Base-by-base conservation (phyloP, 2,888 invertebrate genomes). In the Desoria tigrina region DNA sequence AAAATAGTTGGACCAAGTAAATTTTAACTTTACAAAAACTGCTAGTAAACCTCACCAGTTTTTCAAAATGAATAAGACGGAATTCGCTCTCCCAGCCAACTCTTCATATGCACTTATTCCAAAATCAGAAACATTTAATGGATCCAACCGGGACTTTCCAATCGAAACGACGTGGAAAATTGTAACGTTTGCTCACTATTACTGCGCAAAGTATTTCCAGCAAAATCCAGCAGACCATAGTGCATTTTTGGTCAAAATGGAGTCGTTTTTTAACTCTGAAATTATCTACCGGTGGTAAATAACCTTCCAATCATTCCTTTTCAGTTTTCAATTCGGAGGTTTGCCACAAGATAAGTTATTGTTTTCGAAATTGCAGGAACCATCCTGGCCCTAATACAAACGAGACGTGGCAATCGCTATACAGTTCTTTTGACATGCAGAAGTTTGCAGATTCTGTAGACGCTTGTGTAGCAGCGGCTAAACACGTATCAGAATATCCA, bases 151-250 rank as follows among this genome's bases (percentile, higher is more conserved):
- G 42, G 28, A 55, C 16, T 26, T 51, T 6, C 51, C 51, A 9
- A 59, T 49, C 23, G 50, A 56, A 61, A 65, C 66, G 0, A 58
- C 66, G 2, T 74, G 74, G 74, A 74, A 74, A 66, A 67, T 74
- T 2, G 45, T 67, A 7, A 66, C 24, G 2, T 70, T 70, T 49
- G 50, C 62, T 1, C 70, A 68, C 42, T 70, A 65, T 50, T 66
- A 65, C 27, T 74, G 74, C 55, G 61, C 71, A 3, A 56, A 57
- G 7, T 58, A 68, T 16, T 74, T 74, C 42, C 23, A 62, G n/a
- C 16, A 28, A 6, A 50, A 58, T 24, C 63, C 68, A 0, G 58
- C 27, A 3, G 74, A 74, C 55, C 66, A 67, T 42, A 65, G 67
- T 45, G 60, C 66, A 0, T 21, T 74, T 42, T 58, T 67, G 23